Evolutionary conservation across 2,888 invertebrate genomes (phyloP).

Genomic region (Oscheius sp.): DNA sequence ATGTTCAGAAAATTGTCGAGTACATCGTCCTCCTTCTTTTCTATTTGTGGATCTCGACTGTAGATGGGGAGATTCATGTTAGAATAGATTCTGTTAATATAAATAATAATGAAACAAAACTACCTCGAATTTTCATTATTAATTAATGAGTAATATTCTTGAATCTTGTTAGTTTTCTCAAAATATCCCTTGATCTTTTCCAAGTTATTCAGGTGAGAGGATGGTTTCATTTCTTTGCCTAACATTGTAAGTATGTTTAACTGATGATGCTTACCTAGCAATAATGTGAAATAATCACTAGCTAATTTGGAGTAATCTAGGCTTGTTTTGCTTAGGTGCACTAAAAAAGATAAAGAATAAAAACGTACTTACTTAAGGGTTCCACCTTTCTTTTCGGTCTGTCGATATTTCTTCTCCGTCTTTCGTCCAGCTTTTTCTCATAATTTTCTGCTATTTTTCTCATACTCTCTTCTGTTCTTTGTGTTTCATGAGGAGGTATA

Average conservation of each 20-base stretch:
- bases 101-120: slow-evolving; percentile 4
- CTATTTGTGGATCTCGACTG: slow-evolving; percentile 11
- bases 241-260: not conserved
- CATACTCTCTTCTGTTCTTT: not conserved
- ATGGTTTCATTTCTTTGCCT: not conserved
- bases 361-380: slow-evolving; percentile 8
- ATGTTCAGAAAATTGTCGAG: slow-evolving; percentile 22
- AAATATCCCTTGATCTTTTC: slow-evolving; percentile 36
- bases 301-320: slow-evolving; percentile 19
- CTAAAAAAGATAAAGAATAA: slow-evolving; percentile 1
- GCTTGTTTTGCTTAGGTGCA: not conserved
- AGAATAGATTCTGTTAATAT: not conserved
- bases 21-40: slow-evolving; percentile 8
- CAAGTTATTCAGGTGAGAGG: slow-evolving; percentile 30
- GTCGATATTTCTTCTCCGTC: not conserved
- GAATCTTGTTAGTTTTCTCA: slow-evolving; percentile 47
- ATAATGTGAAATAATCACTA: not conserved
- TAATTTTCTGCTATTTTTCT: slow-evolving; percentile 2
- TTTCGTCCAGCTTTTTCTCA: not conserved
- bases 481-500: not conserved
- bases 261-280: slow-evolving; percentile 1
- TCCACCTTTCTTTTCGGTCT: slow-evolving; percentile 11
- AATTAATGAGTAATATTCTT: slow-evolving; percentile 56
- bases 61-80: not conserved
- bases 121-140: slow-evolving; percentile 55